Percentiles rank a stretch among this genome's conserved stretches.
Conservation (phyloP, 1,140 invertebrate species). For the Drosophila cardini region DNA sequence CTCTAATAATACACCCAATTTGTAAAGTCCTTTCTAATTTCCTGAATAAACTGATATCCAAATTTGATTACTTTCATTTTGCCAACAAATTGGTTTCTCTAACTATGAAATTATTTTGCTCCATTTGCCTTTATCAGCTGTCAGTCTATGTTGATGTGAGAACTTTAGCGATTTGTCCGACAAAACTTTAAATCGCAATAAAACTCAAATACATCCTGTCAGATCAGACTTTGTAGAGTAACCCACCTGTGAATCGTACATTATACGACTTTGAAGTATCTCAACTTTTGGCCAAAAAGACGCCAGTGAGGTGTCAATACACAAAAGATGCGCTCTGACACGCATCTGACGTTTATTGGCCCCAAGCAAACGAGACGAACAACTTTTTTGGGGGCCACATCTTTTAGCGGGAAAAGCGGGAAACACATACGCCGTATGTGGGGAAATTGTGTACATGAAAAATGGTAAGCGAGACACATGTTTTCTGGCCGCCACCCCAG, state of each 20-base stretch:
- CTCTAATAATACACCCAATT: no score
- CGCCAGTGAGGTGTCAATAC: conserved; percentile 71
- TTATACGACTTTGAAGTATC: conserved; percentile 8
- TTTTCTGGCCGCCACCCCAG: conserved; percentile 15
- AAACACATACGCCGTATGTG: conserved; percentile 15
- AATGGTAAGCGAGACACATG: conserved; percentile 45
- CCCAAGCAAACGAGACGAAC: conserved; percentile 52
- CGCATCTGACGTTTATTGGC: conserved; percentile 79
- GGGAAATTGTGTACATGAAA: conserved; percentile 57
- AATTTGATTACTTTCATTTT: no score
- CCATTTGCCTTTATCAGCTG: not conserved
- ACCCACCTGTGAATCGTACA: conserved; percentile 9
- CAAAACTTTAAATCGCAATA: conserved; percentile 37
- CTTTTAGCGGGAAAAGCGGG: conserved; percentile 47
- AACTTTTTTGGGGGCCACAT: conserved; percentile 55
- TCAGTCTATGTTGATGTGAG: no score
- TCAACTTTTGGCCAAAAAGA: conserved; percentile 47
- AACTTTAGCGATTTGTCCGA: conserved; percentile 61
- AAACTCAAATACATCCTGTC: conserved; percentile 67
- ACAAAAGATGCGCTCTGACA: conserved; percentile 75
- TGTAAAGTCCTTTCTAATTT: no score
- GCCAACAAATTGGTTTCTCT: not conserved
- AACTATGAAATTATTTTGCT: not conserved
- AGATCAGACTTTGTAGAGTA: conserved; percentile 18
- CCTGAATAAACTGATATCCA: no score